A percentile compares a stretch with the other conserved stretches of the same genome.
Evolutionary conservation across 2,888 invertebrate species (phyloP).

Genomic region (Rhamphomyia laevipes): DNA sequence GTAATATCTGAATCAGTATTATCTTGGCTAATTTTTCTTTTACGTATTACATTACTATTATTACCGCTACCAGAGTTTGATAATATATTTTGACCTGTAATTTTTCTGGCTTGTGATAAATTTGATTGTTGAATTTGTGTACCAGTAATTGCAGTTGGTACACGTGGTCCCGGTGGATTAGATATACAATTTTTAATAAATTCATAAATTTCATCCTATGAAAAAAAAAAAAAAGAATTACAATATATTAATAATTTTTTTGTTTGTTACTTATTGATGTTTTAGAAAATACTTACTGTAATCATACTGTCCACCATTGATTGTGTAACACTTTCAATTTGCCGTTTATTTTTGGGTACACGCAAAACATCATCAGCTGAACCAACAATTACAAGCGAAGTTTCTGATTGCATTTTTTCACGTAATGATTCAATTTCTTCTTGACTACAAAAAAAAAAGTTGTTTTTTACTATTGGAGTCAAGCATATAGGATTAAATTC

Average conservation of each 20-base stretch:
- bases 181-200: slow-evolving; percentile 49
- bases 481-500: no score
- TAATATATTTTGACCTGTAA: neutral
- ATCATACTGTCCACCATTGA: slow-evolving; percentile 67
- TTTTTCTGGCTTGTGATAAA: slow-evolving; percentile 7
- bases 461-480: no score
- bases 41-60: slow-evolving; percentile 17
- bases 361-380: slow-evolving; percentile 65
- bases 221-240: neutral
- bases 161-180: slow-evolving; percentile 42
- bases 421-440: slow-evolving; percentile 69
- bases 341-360: slow-evolving; percentile 55
- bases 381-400: slow-evolving; percentile 64
- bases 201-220: slow-evolving; percentile 52
- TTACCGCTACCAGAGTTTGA: slow-evolving; percentile 4
- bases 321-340: slow-evolving; percentile 65
- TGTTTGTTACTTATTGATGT: slow-evolving; percentile 15
- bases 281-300: slow-evolving; percentile 38
- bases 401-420: slow-evolving; percentile 63
- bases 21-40: slow-evolving; percentile 12
- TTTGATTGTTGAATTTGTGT: slow-evolving; percentile 14
- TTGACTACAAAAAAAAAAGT: slow-evolving; percentile 38
- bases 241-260: no score
- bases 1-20: neutral
- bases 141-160: slow-evolving; percentile 24